A percentile compares a stretch with the other conserved stretches of the same genome.
Evolutionary conservation across 2,113 vertebrate species (phyloP).

Genomic region (Ifrita kowaldi): DNA sequence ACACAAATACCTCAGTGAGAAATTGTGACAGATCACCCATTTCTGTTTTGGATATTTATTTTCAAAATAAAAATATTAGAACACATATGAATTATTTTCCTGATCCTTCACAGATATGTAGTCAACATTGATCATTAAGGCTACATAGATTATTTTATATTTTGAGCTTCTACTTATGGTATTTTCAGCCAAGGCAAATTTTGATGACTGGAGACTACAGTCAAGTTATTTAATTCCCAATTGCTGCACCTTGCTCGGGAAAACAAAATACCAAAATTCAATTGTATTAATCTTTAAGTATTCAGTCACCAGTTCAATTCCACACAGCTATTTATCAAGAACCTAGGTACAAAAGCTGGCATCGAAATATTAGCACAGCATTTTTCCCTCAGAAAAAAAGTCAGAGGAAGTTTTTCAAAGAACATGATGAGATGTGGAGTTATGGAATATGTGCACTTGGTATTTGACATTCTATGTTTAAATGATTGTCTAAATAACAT

Average conservation of each 20-base stretch:
- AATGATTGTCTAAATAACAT: background rate
- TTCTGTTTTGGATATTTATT: background rate
- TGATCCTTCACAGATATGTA: background rate
- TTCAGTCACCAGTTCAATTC: background rate
- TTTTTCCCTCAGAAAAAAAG: background rate
- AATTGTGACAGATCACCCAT: background rate
- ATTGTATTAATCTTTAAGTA: background rate
- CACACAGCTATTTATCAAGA: background rate
- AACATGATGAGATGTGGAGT: background rate
- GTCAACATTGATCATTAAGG: background rate
- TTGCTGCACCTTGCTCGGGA: background rate
- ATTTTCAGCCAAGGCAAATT: background rate
- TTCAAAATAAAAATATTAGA: background rate
- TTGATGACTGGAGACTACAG: background rate
- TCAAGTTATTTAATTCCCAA: background rate
- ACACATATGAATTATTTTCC: accelerated
- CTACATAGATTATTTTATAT: background rate
- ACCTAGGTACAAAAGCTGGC: background rate
- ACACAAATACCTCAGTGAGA: background rate
- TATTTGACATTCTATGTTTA: background rate
- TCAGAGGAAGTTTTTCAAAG: background rate
- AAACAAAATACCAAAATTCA: background rate
- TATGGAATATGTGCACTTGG: background rate
- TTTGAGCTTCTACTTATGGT: background rate
- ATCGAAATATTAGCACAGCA: background rate